A percentile compares a stretch with the other conserved stretches of the same genome.
Evolutionary conservation across 2,113 vertebrate genomes (phyloP).

Genomic region (Campylomormyrus tamandua): DNA sequence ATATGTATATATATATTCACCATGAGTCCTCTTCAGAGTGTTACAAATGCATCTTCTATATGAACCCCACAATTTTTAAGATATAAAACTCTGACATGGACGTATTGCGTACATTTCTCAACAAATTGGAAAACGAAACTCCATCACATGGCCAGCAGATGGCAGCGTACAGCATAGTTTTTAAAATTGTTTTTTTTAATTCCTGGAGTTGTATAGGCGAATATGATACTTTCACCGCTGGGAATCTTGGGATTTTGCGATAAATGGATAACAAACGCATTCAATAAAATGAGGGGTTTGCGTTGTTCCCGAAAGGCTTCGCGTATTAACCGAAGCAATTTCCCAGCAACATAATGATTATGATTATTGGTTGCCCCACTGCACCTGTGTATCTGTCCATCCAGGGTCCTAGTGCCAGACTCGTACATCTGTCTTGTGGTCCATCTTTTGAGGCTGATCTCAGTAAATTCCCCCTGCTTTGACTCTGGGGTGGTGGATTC

Average conservation of each 20-base stretch:
- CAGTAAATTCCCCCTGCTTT: background rate
- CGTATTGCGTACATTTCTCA: background rate
- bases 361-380: background rate
- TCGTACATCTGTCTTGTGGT: background rate
- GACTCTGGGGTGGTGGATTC: background rate
- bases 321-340: background rate
- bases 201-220: background rate
- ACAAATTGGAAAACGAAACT: background rate
- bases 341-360: background rate
- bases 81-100: background rate
- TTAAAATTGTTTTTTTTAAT: background rate
- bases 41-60: background rate
- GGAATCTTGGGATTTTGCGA: background rate
- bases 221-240: background rate
- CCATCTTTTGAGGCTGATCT: background rate
- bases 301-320: background rate
- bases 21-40: background rate
- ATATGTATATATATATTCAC: background rate
- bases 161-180: background rate
- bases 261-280: background rate
- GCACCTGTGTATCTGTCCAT: background rate
- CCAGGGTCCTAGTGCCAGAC: background rate
- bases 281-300: background rate
- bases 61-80: background rate
- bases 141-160: background rate